Base-by-base conservation (phyloP, 2,113 vertebrate species). In the Leptobrachium ailaonicum region DNA sequence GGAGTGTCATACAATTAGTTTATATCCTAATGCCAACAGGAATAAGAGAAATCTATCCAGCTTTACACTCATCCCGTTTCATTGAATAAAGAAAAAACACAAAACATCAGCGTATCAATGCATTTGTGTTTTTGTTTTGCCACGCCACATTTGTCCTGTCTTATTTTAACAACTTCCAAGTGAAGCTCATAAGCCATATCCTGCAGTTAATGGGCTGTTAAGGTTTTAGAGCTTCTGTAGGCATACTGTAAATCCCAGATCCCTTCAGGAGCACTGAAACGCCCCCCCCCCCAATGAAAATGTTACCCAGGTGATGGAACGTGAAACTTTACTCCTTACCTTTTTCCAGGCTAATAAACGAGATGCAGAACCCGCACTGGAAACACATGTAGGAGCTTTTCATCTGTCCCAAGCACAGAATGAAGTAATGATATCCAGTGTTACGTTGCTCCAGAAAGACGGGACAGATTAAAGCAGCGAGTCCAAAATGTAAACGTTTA, bases 151-250 rank as follows among this genome's bases (percentile, higher is more conserved):
- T 76, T 86, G 79, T 85, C 83, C 71, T 82, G 83, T 82, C 82
- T 85, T 82, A 79, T 87, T 83, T 84, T 87, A 88, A 88, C 82
- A 88, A 85, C 79, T 84, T 88, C 68, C 87, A 66, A 84, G 76
- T 82, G 88, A 90, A 91, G 9, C 72, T 89, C 82, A 86, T 90
- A 81, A 88, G 90, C 79, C 69, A 85, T 88, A 85, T 83, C 87
- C 77, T 76, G 83, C 73, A 79, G 12, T 87, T 89, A 90, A 86
- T 82, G 83, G 84, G 84, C 81, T 90, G 78, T 83, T 84, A 89
- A 85, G 77, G 84, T 89, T 89, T 85, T 88, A 88, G 89, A 87
- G 82, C 69, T 68, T 82, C 83, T 87, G 82, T 87, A 75, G 82
- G 71, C 87, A 74, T 83, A 87, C 85, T 89, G 76, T 83, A 90